Evolutionary conservation across 37 sponge, comb jelly and placozoan species (phyloP).

Genomic region (Trichoplax adhaerens): DNA sequence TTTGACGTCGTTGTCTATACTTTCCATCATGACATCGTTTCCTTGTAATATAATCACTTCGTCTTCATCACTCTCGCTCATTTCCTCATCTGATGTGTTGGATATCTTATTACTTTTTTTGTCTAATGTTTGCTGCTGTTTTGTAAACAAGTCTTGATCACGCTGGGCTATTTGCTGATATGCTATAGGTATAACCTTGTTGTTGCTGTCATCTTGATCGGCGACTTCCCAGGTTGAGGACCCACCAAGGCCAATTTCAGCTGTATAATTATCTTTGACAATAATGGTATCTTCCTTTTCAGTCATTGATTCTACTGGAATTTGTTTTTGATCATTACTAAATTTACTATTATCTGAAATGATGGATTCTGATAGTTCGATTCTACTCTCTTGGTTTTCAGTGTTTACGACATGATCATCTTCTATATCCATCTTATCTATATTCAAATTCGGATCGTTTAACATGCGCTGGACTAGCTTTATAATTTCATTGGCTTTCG

Average conservation of each 20-base stretch:
- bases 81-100: no score
- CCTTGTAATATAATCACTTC: no score
- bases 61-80: no score
- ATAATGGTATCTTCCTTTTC: not conserved
- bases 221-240: slow-evolving; percentile 18
- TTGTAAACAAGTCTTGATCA: no score
- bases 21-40: no score
- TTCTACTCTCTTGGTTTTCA: not conserved
- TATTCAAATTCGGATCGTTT: slow-evolving; percentile 46
- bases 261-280: slow-evolving; percentile 17
- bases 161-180: no score
- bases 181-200: no score
- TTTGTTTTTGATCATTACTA: not conserved
- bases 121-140: no score
- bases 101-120: no score
- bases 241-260: slow-evolving; percentile 33
- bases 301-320: not conserved
- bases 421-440: slow-evolving; percentile 29
- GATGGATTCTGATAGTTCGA: slow-evolving; percentile 1
- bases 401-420: not conserved
- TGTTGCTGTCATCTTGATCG: no score
- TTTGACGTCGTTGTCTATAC: no score
- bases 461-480: slow-evolving; percentile 44
- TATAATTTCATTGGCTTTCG: not conserved
- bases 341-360: no score